Conservation (phyloP, 2,113 vertebrate genomes). For the Pelobates fuscus region DNA sequence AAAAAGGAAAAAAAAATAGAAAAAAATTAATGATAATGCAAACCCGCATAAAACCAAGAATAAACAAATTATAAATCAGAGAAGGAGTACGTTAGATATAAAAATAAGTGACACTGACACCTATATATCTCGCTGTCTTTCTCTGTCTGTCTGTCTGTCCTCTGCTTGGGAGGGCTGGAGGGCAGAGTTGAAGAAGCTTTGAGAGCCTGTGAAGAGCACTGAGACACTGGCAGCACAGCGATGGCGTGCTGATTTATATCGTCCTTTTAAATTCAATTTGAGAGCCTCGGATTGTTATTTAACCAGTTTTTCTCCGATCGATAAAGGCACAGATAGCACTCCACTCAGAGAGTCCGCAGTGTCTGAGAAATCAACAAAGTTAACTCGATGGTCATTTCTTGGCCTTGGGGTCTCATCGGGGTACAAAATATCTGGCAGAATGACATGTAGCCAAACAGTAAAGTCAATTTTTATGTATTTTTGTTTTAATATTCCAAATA, state of each 20-base stretch:
- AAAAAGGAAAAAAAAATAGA: slow-evolving; percentile 10
- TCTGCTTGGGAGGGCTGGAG: neutral
- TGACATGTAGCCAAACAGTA: neutral
- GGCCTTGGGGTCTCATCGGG: slow-evolving; percentile 16
- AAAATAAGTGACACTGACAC: too few species aligned
- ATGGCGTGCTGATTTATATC: slow-evolving; percentile 33
- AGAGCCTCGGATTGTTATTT: slow-evolving; percentile 40
- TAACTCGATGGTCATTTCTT: slow-evolving; percentile 1
- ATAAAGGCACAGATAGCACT: slow-evolving; percentile 1
- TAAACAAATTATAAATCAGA: slow-evolving; percentile 32
- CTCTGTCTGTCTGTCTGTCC: neutral
- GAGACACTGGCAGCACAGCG: slow-evolving; percentile 10
- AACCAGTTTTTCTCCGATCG: slow-evolving; percentile 42
- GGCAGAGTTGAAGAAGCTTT: slow-evolving; percentile 5
- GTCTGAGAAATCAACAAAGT: slow-evolving; percentile 14
- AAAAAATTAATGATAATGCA: slow-evolving; percentile 1
- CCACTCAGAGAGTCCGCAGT: neutral
- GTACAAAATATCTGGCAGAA: neutral
- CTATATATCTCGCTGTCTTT: too few species aligned
- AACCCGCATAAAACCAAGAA: slow-evolving; percentile 9
- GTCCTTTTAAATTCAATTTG: slow-evolving; percentile 45
- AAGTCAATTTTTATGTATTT: neutral
- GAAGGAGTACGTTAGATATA: neutral
- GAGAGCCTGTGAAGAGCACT: slow-evolving; percentile 3
- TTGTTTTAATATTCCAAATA: neutral